Percentiles rank a stretch among this genome's conserved stretches.
Conservation (phyloP, 2,113 vertebrate species). For the Hypocryptadius cinnamomeus region DNA sequence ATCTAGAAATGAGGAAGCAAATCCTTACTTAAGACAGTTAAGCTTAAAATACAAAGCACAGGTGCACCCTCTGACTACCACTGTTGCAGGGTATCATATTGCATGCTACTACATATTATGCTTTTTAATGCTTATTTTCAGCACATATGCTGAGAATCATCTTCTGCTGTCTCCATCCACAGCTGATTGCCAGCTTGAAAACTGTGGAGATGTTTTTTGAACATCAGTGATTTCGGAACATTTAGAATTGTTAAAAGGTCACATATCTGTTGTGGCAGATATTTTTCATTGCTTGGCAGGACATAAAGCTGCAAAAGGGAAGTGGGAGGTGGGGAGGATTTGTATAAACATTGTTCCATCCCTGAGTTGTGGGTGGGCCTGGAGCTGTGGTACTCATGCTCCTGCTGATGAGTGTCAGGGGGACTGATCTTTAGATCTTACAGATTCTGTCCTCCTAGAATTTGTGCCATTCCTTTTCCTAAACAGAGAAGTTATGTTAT, state of each 20-base stretch:
- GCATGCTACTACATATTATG: not conserved
- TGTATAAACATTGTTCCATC: not conserved
- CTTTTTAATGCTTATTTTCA: not conserved
- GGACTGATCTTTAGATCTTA: not conserved
- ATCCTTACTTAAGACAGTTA: not conserved
- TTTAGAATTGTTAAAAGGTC: not conserved
- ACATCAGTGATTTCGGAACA: not conserved
- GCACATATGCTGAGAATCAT: not conserved
- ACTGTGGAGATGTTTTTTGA: not conserved
- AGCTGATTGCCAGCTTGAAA: not conserved
- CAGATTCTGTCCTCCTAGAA: not conserved
- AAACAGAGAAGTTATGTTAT: not conserved
- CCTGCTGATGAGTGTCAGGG: not conserved
- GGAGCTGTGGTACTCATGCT: not conserved
- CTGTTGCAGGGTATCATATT: not conserved
- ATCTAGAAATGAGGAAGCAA: not conserved
- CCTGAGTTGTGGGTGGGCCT: rapidly evolving
- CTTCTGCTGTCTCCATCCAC: not conserved
- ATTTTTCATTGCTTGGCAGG: not conserved
- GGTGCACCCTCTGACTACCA: not conserved
- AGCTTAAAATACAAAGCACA: not conserved
- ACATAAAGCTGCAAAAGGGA: not conserved
- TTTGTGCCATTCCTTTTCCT: not conserved
- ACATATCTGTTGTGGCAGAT: not conserved
- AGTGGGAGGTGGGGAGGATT: not conserved